phyloP scores from a whole-genome alignment of 1,140 invertebrate genomes.

The Bradysia coprophila region DNA sequence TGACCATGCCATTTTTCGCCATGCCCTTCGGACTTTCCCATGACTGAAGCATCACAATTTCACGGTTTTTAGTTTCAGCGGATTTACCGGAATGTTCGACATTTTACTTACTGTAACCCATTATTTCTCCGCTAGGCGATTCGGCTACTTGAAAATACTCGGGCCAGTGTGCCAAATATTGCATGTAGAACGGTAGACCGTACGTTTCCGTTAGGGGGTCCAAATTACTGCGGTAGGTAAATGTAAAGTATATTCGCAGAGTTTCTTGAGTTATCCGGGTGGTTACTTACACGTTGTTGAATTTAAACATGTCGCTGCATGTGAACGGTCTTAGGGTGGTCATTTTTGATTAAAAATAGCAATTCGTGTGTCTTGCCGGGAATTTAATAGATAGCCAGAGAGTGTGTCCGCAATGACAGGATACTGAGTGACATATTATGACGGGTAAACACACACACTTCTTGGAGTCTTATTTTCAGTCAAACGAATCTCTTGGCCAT shows the following conservation, averaged over 20 bases:
- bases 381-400: too few relatives aligned
- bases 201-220: constrained; percentile 96
- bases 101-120: constrained; percentile 98
- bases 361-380: too few relatives aligned
- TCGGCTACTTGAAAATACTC: constrained; percentile 96
- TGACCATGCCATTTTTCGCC: constrained; percentile 97
- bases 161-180: constrained; percentile 97
- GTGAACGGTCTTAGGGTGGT: constrained; percentile 84
- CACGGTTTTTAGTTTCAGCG: too few relatives aligned
- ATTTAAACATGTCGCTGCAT: constrained; percentile 87
- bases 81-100: too few relatives aligned
- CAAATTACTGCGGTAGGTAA: constrained; percentile 57
- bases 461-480: too few relatives aligned
- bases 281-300: constrained; percentile 80
- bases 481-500: too few relatives aligned
- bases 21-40: constrained; percentile 95
- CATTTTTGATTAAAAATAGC: constrained; percentile 40
- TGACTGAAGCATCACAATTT: constrained; percentile 47
- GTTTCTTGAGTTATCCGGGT: background rate
- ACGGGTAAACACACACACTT: too few relatives aligned
- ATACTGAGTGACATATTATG: too few relatives aligned
- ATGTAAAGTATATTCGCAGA: constrained; percentile 3
- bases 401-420: too few relatives aligned
- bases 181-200: constrained; percentile 92
- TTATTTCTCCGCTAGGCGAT: constrained; percentile 85